phyloP scores from a whole-genome alignment of 2,797 vertebrate species.

The Paramormyrops hopkinsi region DNA sequence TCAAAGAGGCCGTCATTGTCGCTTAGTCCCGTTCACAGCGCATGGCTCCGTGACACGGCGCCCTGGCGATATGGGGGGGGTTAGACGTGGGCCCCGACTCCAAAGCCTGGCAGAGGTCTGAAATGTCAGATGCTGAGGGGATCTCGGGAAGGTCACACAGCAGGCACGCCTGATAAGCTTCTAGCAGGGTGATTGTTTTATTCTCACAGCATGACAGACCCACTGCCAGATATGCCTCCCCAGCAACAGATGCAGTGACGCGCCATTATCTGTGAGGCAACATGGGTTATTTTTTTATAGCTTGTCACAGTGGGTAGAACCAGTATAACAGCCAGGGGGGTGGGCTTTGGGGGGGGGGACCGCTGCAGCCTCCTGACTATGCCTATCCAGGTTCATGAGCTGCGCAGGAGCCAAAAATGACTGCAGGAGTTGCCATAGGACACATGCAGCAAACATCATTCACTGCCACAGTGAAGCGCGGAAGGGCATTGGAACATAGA shows the following conservation, averaged over 20 bases:
- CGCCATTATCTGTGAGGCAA: slow-evolving; percentile 1
- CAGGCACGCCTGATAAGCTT: not conserved
- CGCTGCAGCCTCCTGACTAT: not conserved
- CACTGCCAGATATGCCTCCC: not conserved
- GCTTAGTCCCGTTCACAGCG: not conserved
- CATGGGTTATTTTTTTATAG: not conserved
- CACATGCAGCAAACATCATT: not conserved
- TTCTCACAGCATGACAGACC: not conserved
- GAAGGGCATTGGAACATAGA: not conserved
- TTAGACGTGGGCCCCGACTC: not conserved
- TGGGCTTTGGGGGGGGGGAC: not conserved
- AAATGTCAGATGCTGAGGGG: slow-evolving; percentile 14
- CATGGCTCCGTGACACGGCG: not conserved
- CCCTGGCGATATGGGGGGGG: not conserved
- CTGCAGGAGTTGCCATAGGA: not conserved
- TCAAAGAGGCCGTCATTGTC: not conserved
- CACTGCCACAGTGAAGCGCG: not conserved
- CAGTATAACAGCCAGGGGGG: not conserved
- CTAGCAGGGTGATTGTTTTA: not conserved
- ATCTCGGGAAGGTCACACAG: slow-evolving; percentile 5
- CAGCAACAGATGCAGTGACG: not conserved
- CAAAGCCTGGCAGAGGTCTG: slow-evolving; percentile 2
- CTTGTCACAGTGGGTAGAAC: not conserved
- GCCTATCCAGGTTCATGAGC: not conserved
- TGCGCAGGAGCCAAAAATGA: not conserved